phyloP scores from a whole-genome alignment of 2,888 invertebrate genomes.

The Bedellia somnulentella region DNA sequence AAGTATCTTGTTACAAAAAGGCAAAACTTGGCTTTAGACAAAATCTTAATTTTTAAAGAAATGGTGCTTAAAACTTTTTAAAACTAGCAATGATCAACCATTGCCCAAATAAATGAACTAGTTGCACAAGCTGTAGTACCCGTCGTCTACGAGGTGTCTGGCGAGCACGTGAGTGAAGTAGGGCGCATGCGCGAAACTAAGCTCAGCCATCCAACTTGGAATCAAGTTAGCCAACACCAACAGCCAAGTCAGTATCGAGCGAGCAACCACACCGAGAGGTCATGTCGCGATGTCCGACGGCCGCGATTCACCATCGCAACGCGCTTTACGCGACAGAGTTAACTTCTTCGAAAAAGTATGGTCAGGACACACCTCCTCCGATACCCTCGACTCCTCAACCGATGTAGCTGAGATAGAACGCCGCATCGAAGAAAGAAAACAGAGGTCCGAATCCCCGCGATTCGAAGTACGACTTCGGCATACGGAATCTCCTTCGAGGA shows the following conservation, averaged over 20 bases:
- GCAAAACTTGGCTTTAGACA: too few relatives aligned
- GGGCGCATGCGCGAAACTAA: constrained; percentile 25
- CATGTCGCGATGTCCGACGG: constrained; percentile 56
- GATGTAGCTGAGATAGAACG: constrained; percentile 65
- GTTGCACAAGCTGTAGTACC: too few relatives aligned
- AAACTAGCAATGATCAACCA: too few relatives aligned
- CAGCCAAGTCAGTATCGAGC: constrained; percentile 40
- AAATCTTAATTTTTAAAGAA: too few relatives aligned
- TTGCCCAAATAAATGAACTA: too few relatives aligned
- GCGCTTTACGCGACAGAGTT: constrained; percentile 71
- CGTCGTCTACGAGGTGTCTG: constrained; percentile 41
- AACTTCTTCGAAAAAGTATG: constrained; percentile 81
- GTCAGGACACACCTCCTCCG: constrained; percentile 54
- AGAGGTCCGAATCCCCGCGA: constrained; percentile 56
- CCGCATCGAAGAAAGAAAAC: constrained; percentile 58
- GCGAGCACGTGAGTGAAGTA: constrained; percentile 23
- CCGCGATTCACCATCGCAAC: constrained; percentile 52
- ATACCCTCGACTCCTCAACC: constrained; percentile 34
- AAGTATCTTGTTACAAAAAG: too few relatives aligned
- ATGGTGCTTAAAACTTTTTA: too few relatives aligned
- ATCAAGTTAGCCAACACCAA: constrained; percentile 1
- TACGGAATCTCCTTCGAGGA: constrained; percentile 27
- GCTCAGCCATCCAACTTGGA: constrained; percentile 2
- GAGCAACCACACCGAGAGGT: constrained; percentile 46
- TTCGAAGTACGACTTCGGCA: constrained; percentile 64